phyloP scores from a whole-genome alignment of 2,113 vertebrate species.

The Phalacrocorax aristotelis region DNA sequence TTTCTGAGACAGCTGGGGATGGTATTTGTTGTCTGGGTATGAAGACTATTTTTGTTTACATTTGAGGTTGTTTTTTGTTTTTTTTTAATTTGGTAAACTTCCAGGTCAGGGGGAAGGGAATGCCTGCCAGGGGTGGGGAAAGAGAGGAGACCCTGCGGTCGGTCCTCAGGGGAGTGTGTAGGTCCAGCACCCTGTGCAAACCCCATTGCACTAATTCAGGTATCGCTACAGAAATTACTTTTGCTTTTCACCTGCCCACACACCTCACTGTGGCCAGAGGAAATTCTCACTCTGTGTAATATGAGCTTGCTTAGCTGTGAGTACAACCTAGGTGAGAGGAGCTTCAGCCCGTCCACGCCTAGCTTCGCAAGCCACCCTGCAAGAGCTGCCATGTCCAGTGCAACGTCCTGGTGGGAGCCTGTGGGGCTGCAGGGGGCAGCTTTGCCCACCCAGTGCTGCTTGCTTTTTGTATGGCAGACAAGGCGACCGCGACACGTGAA shows the following conservation, averaged over 20 bases:
- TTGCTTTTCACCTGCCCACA: not conserved
- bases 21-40: not conserved
- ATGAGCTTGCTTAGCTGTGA: rapidly evolving
- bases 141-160: not conserved
- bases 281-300: not conserved
- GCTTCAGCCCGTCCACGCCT: not conserved
- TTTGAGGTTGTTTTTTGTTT: not conserved
- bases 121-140: rapidly evolving
- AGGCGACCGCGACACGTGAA: rapidly evolving
- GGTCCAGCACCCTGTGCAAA: not conserved
- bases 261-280: not conserved
- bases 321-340: not conserved
- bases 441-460: rapidly evolving
- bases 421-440: not conserved
- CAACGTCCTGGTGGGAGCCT: rapidly evolving
- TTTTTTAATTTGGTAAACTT: not conserved
- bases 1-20: not conserved
- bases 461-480: not conserved
- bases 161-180: not conserved
- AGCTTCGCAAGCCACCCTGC: too few relatives aligned
- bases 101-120: not conserved
- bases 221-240: not conserved
- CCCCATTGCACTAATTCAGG: not conserved
- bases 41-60: not conserved
- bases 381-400: not conserved